Conservation (phyloP, 2,888 invertebrate species). For the Emmelina monodactyla region DNA sequence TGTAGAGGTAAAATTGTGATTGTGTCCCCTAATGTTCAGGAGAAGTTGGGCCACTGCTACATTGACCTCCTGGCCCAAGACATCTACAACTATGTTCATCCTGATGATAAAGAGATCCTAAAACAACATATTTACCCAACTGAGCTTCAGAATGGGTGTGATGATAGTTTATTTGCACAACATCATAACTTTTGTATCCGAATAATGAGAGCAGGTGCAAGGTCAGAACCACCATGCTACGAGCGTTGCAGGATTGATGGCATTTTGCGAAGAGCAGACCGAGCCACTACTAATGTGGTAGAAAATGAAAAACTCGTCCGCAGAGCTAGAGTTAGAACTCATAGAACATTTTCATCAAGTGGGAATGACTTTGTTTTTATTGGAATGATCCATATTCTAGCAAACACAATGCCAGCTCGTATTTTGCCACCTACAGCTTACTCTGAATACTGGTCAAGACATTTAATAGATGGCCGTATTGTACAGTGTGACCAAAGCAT, state of each 20-base stretch:
- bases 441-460: constrained; percentile 89
- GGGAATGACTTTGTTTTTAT: constrained; percentile 74
- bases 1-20: constrained; percentile 84
- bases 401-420: constrained; percentile 61
- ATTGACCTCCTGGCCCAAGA: constrained; percentile 90
- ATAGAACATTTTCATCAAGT: constrained; percentile 58
- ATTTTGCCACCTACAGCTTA: constrained; percentile 70
- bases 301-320: constrained; percentile 59
- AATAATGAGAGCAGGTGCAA: constrained; percentile 72
- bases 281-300: constrained; percentile 58
- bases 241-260: constrained; percentile 76
- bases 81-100: constrained; percentile 82
- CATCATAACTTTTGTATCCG: constrained; percentile 66
- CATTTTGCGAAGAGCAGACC: constrained; percentile 64
- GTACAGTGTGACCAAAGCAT: constrained; percentile 92
- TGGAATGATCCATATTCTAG: constrained; percentile 75
- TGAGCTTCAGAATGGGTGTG: constrained; percentile 46
- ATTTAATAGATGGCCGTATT: constrained; percentile 87
- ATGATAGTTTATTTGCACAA: constrained; percentile 41
- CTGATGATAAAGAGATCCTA: constrained; percentile 82
- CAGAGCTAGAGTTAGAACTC: constrained; percentile 61
- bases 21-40: constrained; percentile 84
- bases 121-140: constrained; percentile 71
- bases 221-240: constrained; percentile 75
- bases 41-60: constrained; percentile 85